Conservation (phyloP, 1,140 invertebrate genomes). For the Hylyphantes graminicola region DNA sequence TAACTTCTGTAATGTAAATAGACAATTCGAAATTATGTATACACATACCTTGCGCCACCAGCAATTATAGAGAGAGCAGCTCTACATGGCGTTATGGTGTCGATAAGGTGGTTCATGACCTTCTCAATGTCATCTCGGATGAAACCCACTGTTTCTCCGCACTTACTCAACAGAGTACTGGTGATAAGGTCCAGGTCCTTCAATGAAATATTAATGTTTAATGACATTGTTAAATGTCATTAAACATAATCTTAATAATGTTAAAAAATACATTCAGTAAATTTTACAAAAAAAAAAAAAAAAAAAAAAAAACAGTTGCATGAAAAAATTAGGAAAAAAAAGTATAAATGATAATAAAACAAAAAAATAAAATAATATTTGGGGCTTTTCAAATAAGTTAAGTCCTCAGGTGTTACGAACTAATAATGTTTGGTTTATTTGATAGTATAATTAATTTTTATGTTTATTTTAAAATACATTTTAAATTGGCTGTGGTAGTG, state of each 20-base stretch:
- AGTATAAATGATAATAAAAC: no score
- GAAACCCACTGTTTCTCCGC: slow-evolving; percentile 93
- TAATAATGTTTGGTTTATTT: no score
- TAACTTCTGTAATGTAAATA: not conserved
- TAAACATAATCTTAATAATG: no score
- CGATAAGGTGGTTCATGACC: slow-evolving; percentile 84
- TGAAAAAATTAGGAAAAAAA: not conserved
- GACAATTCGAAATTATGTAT: not conserved
- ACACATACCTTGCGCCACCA: slow-evolving; percentile 74
- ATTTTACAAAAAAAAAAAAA: not conserved
- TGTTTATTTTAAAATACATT: no score
- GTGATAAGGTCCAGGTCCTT: slow-evolving; percentile 88
- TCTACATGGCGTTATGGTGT: slow-evolving; percentile 75
- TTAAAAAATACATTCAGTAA: not conserved
- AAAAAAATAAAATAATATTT: no score
- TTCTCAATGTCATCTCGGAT: slow-evolving; percentile 85
- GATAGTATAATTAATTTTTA: no score
- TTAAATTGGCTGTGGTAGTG: no score
- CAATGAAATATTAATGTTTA: not conserved
- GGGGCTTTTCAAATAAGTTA: no score
- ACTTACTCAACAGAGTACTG: slow-evolving; percentile 82
- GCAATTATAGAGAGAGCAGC: slow-evolving; percentile 73
- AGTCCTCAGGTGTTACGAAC: no score
- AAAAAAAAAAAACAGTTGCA: no score
- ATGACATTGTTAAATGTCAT: no score